Percentiles rank a stretch among this genome's conserved stretches.
Evolutionary conservation across 2,113 vertebrate species (phyloP).

Genomic region (Amphiprion ocellaris): DNA sequence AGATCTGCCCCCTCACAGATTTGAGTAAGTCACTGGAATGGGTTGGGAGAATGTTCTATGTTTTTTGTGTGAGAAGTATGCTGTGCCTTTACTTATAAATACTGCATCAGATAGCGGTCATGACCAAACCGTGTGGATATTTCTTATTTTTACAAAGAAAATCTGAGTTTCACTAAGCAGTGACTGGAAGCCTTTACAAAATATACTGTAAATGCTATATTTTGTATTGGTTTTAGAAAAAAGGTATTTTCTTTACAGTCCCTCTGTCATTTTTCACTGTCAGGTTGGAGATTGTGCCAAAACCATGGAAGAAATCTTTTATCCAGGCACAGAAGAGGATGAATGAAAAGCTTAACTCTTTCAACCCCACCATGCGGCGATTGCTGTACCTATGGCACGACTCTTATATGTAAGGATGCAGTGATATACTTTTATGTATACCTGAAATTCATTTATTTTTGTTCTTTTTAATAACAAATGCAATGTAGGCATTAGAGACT

Average conservation of each 20-base stretch:
- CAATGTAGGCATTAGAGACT: no score
- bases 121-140: neutral
- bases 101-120: neutral
- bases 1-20: constrained; percentile 82
- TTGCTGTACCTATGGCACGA: constrained; percentile 87
- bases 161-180: neutral
- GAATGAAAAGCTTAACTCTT: constrained; percentile 83
- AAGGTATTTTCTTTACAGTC: neutral
- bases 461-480: no score
- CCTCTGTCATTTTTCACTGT: constrained; percentile 19
- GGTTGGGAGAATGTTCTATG: neutral
- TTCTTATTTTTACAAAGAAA: neutral
- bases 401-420: constrained; percentile 85
- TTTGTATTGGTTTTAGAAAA: neutral
- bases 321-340: constrained; percentile 80
- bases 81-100: neutral
- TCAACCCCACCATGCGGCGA: constrained; percentile 87
- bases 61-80: neutral
- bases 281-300: constrained; percentile 87
- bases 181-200: neutral
- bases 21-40: constrained; percentile 85
- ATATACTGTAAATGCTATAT: neutral
- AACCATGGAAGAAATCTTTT: constrained; percentile 89
- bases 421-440: neutral
- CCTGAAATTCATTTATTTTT: neutral